Base-by-base conservation (phyloP, 2,113 vertebrate species). In the Gnathonemus longibarbis region DNA sequence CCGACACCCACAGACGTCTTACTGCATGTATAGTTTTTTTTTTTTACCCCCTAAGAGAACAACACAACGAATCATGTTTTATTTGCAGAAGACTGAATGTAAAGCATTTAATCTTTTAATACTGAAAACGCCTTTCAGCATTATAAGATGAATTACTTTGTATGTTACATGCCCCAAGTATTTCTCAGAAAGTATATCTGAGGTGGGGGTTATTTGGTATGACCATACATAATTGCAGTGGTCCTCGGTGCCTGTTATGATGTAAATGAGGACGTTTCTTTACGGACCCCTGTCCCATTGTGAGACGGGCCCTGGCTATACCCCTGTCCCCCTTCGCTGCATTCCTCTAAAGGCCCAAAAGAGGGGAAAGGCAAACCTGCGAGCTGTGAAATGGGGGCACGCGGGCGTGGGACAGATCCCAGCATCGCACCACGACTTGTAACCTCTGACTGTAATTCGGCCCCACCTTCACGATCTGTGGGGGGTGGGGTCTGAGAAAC, bases 221-320 rank as follows among this genome's bases (percentile, higher is more conserved):
- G 91, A 92, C 93, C 90, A 49, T 89, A 91, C 95, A 94, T 94
- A 94, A 95, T 96, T 95, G 74, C 17, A 42, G 0, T 19, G 35
- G 35, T 80, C 31, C 74, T 5, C 3, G 35, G 35, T 0, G 13
- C 31, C 94, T 93, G 91, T 95, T 95, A 93, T 95, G 94, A 96
- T 95, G 95, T 93, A 95, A 95, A 96, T 95, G 92, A 91, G 89
- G 92, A 91, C 90, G 90, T 92, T 93, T 95, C 94, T 93, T 94
- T 94, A 92, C 94, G 93, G 91, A 84, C 92, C 92, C 92, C 93
- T 91, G 91, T 92, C 90, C 93, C 91, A 94, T 95, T 95, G 94
- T 95, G 93, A 89, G 84, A 90, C 92, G 94, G 90, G 89, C 90
- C 80, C 85, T 84, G 88, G 10, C 90, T 87, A 90, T 86, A 39